Evolutionary conservation across 2,888 invertebrate species (phyloP).

Genomic region (Panopea generosa): DNA sequence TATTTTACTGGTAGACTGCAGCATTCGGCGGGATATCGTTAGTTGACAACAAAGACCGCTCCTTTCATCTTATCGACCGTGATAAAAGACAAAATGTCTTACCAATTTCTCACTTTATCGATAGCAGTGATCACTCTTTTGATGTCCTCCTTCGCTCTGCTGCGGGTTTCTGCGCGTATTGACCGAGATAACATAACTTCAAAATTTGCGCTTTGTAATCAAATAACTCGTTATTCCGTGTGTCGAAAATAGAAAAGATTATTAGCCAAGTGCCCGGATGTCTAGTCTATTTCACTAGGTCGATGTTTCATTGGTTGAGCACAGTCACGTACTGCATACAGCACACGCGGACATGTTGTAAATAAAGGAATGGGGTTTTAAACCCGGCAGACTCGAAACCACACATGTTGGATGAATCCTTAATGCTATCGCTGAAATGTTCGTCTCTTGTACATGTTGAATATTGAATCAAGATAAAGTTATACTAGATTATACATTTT

Average conservation of each 20-base stretch:
- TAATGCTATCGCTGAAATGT: no score
- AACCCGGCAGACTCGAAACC: no score
- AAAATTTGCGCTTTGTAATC: slow-evolving; percentile 70
- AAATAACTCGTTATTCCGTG: slow-evolving; percentile 67
- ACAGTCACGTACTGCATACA: slow-evolving; percentile 15
- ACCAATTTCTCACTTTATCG: slow-evolving; percentile 99
- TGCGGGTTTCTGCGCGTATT: slow-evolving; percentile 98
- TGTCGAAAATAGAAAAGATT: slow-evolving; percentile 68
- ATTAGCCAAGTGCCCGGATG: slow-evolving; percentile 63
- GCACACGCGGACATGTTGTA: slow-evolving; percentile 36
- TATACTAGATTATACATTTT: no score
- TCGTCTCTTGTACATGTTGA: no score
- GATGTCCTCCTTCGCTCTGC: slow-evolving; percentile 99
- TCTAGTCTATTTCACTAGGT: slow-evolving; percentile 27
- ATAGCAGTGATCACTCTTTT: slow-evolving; percentile 99
- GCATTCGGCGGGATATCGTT: not conserved
- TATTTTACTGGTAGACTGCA: not conserved
- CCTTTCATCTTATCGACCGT: slow-evolving; percentile 36
- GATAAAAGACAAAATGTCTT: slow-evolving; percentile 82
- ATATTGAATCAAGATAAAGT: no score
- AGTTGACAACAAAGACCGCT: slow-evolving; percentile 43
- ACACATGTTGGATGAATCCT: no score
- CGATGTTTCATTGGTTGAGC: slow-evolving; percentile 54
- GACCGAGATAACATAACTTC: slow-evolving; percentile 89
- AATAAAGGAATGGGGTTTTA: slow-evolving; percentile 29